These are phyloP conservation scores for Syritta pipiens DNA, from an alignment of 2,888 invertebrate species.

Conservation along the genomic window DNA sequence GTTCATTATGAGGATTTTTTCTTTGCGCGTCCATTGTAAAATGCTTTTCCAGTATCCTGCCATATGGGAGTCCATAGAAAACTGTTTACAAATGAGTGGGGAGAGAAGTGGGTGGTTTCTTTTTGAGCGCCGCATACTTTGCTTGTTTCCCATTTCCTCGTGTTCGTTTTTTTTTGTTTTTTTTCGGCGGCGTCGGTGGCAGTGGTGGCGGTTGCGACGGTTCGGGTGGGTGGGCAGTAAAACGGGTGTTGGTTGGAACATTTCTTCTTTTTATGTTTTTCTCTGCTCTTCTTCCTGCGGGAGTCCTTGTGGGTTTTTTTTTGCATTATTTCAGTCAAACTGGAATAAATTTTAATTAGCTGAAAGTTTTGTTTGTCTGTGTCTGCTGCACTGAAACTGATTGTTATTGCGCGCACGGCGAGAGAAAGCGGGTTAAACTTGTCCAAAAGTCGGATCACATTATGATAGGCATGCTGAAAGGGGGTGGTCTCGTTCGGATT, in stretches of 20 bases:
- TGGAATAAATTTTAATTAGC: conserved; percentile 67
- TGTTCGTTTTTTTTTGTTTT: too few relatives aligned
- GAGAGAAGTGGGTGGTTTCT: neutral
- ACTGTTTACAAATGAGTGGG: conserved; percentile 27
- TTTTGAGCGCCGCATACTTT: conserved; percentile 8
- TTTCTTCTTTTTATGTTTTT: neutral
- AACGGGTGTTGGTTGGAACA: conserved; percentile 26
- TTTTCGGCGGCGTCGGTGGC: neutral
- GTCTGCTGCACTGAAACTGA: conserved; percentile 45
- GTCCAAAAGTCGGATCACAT: conserved; percentile 63
- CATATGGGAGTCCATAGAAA: conserved; percentile 30
- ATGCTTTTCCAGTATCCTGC: conserved; percentile 31
- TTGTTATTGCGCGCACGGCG: conserved; percentile 21
- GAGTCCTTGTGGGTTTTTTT: neutral
- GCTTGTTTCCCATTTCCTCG: conserved; percentile 35
- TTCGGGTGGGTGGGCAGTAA: conserved; percentile 13
- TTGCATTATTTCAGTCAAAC: conserved; percentile 49
- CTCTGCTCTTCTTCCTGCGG: neutral
- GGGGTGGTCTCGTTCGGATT: conserved; percentile 2
- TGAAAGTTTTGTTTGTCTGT: conserved; percentile 60
- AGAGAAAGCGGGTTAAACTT: conserved; percentile 48
- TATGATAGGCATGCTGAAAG: conserved; percentile 65
- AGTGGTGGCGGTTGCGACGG: neutral
- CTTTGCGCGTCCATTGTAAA: conserved; percentile 30
- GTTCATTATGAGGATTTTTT: conserved; percentile 51